Conservation (phyloP, 2,888 invertebrate genomes). For the Drosophila borborema region DNA sequence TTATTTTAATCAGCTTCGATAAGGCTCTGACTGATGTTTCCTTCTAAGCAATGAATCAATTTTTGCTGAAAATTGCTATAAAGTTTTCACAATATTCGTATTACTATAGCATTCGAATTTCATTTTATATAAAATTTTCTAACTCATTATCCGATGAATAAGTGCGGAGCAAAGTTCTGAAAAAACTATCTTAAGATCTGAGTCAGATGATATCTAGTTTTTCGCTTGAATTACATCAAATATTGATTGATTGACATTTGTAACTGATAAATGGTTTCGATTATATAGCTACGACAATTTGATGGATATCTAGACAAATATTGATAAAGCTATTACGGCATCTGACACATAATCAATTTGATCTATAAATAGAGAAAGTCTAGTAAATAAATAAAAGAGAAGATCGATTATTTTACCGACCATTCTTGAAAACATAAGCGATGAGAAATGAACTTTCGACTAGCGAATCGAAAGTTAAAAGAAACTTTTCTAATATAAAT, state of each 20-base stretch:
- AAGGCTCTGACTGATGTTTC: neutral
- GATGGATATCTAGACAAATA: neutral
- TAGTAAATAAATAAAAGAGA: slow-evolving; percentile 33
- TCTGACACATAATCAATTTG: slow-evolving; percentile 20
- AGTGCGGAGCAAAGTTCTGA: neutral
- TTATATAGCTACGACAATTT: neutral
- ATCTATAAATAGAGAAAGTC: slow-evolving; percentile 23
- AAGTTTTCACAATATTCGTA: neutral
- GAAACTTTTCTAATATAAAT: slow-evolving; percentile 36
- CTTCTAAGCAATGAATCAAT: slow-evolving; percentile 1
- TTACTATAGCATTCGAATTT: neutral
- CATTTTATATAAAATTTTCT: neutral
- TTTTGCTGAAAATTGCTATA: neutral
- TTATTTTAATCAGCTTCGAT: slow-evolving; percentile 10
- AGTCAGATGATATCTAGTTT: neutral
- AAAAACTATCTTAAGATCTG: neutral
- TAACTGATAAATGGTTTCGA: neutral
- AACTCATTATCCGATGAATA: neutral
- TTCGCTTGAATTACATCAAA: neutral
- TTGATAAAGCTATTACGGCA: neutral
- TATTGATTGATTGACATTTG: slow-evolving; percentile 6
- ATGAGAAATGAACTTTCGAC: slow-evolving; percentile 27
- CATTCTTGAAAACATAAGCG: slow-evolving; percentile 8
- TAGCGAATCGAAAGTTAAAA: slow-evolving; percentile 13
- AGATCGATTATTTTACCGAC: slow-evolving; percentile 26